phyloP scores from a whole-genome alignment of 2,888 invertebrate species.

The Petrolisthes manimaculis region DNA sequence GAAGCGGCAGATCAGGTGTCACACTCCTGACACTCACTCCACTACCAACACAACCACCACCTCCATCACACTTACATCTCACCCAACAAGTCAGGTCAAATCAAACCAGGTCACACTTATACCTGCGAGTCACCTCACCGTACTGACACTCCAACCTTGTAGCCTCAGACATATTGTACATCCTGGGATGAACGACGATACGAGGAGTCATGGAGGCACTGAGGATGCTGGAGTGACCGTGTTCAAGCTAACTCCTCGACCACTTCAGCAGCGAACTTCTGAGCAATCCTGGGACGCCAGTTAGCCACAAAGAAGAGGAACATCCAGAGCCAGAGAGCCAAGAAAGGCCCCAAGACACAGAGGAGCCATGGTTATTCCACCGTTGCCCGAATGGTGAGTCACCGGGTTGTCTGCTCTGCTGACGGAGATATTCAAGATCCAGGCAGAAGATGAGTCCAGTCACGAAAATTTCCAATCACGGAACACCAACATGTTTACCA shows the following conservation, averaged over 20 bases:
- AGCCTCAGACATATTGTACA: background rate
- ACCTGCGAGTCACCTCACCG: conserved; percentile 6
- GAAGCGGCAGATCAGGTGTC: conserved; percentile 23
- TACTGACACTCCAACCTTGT: background rate
- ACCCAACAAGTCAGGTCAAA: background rate
- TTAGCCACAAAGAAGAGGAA: background rate
- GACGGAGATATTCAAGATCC: conserved; percentile 12
- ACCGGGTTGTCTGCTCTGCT: background rate
- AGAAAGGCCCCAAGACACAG: background rate
- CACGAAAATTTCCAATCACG: conserved; percentile 5
- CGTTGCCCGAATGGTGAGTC: background rate
- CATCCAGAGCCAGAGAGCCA: too few species aligned
- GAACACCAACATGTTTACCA: background rate
- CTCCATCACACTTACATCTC: background rate
- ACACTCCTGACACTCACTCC: background rate
- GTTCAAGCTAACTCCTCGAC: background rate
- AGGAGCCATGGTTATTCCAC: background rate
- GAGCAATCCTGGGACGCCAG: background rate
- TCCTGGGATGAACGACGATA: background rate
- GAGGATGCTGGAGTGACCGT: background rate
- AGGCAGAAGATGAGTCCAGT: background rate
- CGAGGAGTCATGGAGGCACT: too few species aligned
- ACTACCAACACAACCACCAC: conserved; percentile 1
- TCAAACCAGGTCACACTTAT: background rate
- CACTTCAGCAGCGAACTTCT: background rate